phyloP scores from a whole-genome alignment of 2,797 vertebrate species.

The Labroides dimidiatus region DNA sequence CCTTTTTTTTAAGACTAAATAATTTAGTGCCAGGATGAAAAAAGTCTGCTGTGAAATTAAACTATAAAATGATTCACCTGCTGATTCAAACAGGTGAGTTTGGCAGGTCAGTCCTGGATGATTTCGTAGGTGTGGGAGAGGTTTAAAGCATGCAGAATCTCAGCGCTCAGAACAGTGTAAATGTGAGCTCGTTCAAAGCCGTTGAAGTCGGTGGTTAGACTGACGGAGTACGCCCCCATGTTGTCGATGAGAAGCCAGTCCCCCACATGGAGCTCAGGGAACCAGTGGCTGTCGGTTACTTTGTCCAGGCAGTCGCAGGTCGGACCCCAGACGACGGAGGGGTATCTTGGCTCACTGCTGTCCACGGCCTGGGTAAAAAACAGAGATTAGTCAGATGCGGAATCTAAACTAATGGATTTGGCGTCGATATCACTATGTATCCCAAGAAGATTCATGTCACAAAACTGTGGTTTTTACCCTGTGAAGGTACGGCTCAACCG shows the following conservation, averaged over 20 bases:
- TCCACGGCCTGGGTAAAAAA: background rate
- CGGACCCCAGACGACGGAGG: background rate
- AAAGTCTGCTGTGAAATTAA: no score
- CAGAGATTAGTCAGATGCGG: background rate
- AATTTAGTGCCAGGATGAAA: no score
- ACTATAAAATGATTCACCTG: background rate
- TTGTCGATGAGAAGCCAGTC: background rate
- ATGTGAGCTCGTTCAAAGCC: background rate
- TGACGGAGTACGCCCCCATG: constrained; percentile 1
- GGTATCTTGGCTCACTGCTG: background rate
- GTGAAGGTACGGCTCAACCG: constrained; percentile 72
- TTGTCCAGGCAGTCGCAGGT: constrained; percentile 4
- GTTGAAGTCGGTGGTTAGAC: background rate
- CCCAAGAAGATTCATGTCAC: no score
- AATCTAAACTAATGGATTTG: no score
- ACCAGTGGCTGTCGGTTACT: background rate
- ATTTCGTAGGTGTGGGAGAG: background rate
- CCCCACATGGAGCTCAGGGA: background rate
- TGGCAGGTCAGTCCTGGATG: background rate
- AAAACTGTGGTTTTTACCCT: constrained; percentile 72
- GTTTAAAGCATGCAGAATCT: background rate
- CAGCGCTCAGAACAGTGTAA: background rate
- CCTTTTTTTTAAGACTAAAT: no score
- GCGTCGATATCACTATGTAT: no score
- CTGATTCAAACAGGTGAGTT: no score